Conservation (phyloP, 2,888 invertebrate species). For the Orchesellides sinensis region DNA sequence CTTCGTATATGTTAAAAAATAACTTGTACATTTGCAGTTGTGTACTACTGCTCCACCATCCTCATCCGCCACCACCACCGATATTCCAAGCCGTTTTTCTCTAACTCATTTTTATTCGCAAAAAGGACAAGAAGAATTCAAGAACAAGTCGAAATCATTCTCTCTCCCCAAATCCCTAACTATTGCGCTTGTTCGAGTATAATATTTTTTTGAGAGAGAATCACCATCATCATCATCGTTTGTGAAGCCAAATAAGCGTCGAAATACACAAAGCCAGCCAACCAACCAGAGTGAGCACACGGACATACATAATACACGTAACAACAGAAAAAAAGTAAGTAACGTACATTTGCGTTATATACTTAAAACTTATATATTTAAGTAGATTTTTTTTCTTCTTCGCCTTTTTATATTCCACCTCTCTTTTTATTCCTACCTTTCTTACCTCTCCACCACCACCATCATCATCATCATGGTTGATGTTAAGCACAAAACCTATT, state of each 20-base stretch:
- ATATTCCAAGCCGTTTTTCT: not conserved
- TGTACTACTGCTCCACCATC: too few species aligned
- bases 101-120: slow-evolving; percentile 53
- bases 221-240: too few species aligned
- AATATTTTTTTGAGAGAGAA: slow-evolving; percentile 33
- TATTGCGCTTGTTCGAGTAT: not conserved
- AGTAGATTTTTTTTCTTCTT: not conserved
- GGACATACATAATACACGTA: too few species aligned
- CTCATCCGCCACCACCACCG: slow-evolving; percentile 1
- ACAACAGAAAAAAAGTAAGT: slow-evolving; percentile 56
- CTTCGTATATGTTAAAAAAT: slow-evolving; percentile 39
- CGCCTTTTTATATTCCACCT: slow-evolving; percentile 62
- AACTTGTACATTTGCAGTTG: too few species aligned
- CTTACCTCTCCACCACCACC: slow-evolving; percentile 65
- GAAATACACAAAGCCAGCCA: slow-evolving; percentile 60
- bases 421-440: slow-evolving; percentile 69
- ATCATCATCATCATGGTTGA: too few species aligned
- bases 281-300: slow-evolving; percentile 64
- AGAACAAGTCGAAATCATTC: slow-evolving; percentile 52
- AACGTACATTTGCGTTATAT: slow-evolving; percentile 63
- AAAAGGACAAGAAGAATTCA: slow-evolving; percentile 64
- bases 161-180: too few species aligned
- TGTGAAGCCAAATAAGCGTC: slow-evolving; percentile 65
- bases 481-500: too few species aligned
- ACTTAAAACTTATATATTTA: slow-evolving; percentile 26